A percentile compares a stretch with the other conserved stretches of the same genome.
These are phyloP conservation scores for Cheilinus undulatus DNA, from an alignment of 2,113 vertebrate species.

Conservation along the genomic window DNA sequence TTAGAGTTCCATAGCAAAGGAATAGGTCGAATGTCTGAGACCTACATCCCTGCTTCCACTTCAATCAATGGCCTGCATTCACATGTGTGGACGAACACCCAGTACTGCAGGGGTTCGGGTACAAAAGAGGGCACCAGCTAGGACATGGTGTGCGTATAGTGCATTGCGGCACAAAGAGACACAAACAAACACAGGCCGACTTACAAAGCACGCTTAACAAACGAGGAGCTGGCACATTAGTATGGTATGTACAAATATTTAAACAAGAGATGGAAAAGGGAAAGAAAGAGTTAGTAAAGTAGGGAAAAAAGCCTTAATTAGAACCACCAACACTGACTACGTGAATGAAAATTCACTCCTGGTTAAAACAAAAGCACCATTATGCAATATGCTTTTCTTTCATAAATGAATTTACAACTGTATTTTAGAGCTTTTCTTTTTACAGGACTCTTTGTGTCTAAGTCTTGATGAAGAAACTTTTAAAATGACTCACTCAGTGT, in stretches of 20 bases:
- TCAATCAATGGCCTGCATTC: conserved; percentile 43
- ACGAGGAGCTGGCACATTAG: conserved; percentile 40
- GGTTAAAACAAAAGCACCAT: conserved; percentile 9
- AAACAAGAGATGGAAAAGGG: neutral
- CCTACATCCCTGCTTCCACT: neutral
- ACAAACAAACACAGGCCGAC: conserved; percentile 10
- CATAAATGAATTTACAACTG: no score
- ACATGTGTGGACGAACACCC: conserved; percentile 28
- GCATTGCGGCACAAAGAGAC: conserved; percentile 37
- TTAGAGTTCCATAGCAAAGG: neutral
- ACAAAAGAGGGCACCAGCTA: conserved; percentile 37
- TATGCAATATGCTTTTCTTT: conserved; percentile 23
- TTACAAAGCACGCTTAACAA: conserved; percentile 13
- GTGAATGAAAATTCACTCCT: conserved; percentile 9
- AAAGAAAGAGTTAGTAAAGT: conserved; percentile 11
- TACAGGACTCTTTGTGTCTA: neutral
- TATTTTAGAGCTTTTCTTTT: neutral
- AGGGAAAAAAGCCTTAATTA: conserved; percentile 30
- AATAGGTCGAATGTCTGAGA: conserved; percentile 21
- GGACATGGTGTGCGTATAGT: conserved; percentile 50
- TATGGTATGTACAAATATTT: conserved; percentile 32
- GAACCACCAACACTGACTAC: neutral
- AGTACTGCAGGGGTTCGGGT: conserved; percentile 11
- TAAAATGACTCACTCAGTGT: neutral
- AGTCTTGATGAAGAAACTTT: neutral